Percentiles rank a stretch among this genome's conserved stretches.
These are phyloP conservation scores for zebrafish (Danio rerio) DNA, from an alignment of 2,113 vertebrate species.

Conservation along the genomic window DNA sequence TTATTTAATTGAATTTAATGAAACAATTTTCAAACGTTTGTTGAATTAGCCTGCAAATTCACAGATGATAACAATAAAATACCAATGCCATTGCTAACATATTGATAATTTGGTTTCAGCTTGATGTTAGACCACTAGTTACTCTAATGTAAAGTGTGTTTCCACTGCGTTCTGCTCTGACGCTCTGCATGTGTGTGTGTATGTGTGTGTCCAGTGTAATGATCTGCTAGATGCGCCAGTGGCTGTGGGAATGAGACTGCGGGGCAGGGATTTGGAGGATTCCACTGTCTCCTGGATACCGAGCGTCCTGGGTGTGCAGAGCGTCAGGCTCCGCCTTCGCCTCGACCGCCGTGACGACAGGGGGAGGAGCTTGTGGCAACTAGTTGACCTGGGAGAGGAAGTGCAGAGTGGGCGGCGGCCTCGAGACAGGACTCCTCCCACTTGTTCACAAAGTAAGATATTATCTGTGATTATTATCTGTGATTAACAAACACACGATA, in stretches of 20 bases:
- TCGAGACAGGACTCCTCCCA: constrained; percentile 46
- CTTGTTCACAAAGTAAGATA: constrained; percentile 65
- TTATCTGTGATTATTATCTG: neutral
- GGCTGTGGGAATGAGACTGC: constrained; percentile 70
- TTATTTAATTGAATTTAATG: too few species aligned
- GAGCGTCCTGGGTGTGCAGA: constrained; percentile 64
- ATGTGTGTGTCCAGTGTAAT: constrained; percentile 62
- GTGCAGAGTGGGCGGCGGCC: constrained; percentile 39
- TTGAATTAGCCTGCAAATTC: neutral
- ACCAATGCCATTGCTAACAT: neutral
- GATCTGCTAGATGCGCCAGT: constrained; percentile 40
- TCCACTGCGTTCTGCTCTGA: neutral
- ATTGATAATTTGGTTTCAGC: neutral
- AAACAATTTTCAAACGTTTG: neutral
- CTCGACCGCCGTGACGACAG: constrained; percentile 66
- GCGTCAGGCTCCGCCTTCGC: constrained; percentile 70
- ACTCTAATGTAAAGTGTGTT: neutral
- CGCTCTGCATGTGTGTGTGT: neutral
- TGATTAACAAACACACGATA: neutral
- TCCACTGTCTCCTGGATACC: constrained; percentile 69
- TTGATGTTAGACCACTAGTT: neutral
- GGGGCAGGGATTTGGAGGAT: constrained; percentile 63
- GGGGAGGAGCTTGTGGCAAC: constrained; percentile 70
- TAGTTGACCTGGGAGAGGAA: constrained; percentile 67
- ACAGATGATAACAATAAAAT: neutral